Evolutionary conservation across 1,140 invertebrate genomes (phyloP), one percentile per base, ranked within the genome.

Genomic region (Drosophila virilis): DNA sequence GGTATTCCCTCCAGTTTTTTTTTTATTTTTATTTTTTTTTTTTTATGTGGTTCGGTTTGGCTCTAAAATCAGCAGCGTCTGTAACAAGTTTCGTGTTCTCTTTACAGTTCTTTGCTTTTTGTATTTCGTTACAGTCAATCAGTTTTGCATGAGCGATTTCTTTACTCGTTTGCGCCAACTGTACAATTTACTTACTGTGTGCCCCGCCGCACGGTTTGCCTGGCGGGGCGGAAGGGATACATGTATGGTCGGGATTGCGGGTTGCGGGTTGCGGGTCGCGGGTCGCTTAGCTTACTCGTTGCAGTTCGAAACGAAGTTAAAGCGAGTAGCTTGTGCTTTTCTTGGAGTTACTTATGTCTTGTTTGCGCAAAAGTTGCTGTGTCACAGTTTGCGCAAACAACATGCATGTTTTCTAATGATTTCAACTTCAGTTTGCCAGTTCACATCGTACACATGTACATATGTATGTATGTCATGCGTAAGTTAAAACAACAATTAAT

Each of bases 111-210:
- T 86, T 71, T 71, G 51, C 55, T 65, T 75, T 71, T 71, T 75
- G 68, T 75, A 65, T 75, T 75, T 88, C 83, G 83, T 79, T 86
- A 83, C 79, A 88, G 83, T 86, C 83, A 86, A 86, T 86, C 83
- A 86, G 83, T 86, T 88, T 86, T 86, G 83, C 83, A 86, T 86
- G 83, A 86, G 84, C 79, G 83, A 88, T 83, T 86, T 86, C 83
- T 89, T 86, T 89, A 86, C 83, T 86, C 83, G 83, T 86, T 86
- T 86, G 83, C 83, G 83, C 83, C 79, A 86, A 88, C 83, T 86
- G 76, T 82, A 86, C 83, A 86, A 86, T 86, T 86, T 86, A 80
- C 79, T 76, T 81, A 71, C 77, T 68, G 54, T 28, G 35, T 17
- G 48, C 60, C 52, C 28, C 28, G 33, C 12, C 22, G 1, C 15